Conservation (phyloP, 2,888 invertebrate genomes). For the Molorchus minor region DNA sequence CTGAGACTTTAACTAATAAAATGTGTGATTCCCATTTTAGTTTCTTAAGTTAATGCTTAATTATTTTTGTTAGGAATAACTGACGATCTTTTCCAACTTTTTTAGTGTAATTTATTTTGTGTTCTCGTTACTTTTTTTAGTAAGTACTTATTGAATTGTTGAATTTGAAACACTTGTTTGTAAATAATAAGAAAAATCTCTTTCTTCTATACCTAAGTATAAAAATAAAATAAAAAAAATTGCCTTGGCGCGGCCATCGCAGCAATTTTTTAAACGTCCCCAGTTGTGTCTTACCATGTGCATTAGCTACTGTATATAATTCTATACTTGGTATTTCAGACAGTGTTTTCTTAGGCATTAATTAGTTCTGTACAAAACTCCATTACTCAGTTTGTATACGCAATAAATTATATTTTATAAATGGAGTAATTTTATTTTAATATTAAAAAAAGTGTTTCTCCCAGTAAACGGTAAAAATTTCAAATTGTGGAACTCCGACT, state of each 20-base stretch:
- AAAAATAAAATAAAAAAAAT: not conserved
- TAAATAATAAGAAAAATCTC: conserved; percentile 7
- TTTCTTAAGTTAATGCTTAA: conserved; percentile 19
- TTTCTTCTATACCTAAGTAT: not conserved
- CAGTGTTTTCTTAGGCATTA: conserved; percentile 5
- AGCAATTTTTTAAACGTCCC: no score
- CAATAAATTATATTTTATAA: conserved; percentile 27
- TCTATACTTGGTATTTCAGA: conserved; percentile 11
- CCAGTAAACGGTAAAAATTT: no score
- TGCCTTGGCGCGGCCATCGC: not conserved
- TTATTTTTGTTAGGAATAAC: conserved; percentile 10
- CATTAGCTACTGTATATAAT: not conserved
- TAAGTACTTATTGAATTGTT: conserved; percentile 26
- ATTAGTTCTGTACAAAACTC: conserved; percentile 19
- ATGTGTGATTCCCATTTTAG: conserved; percentile 34
- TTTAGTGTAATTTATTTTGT: conserved; percentile 21
- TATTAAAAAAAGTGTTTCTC: no score
- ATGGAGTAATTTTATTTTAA: not conserved
- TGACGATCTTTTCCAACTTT: conserved; percentile 18
- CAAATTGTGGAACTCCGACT: no score
- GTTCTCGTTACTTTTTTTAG: conserved; percentile 23
- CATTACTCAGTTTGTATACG: conserved; percentile 14
- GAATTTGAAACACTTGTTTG: conserved; percentile 10
- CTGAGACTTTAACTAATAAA: conserved; percentile 44
- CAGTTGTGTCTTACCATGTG: not conserved